Evolutionary conservation across 2,888 invertebrate genomes (phyloP), one percentile per base, ranked within the genome.

Genomic region (Embidobia sp.): DNA sequence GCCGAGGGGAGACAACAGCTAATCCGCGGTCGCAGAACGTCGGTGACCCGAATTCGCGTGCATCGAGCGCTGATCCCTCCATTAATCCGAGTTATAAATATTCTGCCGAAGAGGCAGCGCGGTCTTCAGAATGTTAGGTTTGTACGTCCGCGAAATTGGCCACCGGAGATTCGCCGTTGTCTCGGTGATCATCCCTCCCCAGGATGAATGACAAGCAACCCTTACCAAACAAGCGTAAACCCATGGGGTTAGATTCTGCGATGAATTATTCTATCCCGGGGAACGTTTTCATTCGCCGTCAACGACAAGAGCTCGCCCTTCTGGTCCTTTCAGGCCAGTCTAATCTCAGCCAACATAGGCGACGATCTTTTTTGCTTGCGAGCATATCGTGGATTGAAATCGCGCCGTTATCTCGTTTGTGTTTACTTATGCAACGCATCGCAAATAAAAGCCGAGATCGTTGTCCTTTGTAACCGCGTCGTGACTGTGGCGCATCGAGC

Each of bases 251-350:
- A 46, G 31, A 53, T 77, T 81, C 70, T 67, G 78, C 84, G 84
- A 86, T 85, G 85, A 87, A 87, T 87, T 86, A 87, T 87, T 85
- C 84, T 81, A 80, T 85, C 77, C 80, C 79, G 74, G 79, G 78
- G 80, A 83, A 87, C 85, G 84, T 85, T 87, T 86, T 86, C 84
- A 87, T 87, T 85, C 83, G 82, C 64, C 72, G 77, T 66, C 70
- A 48, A 66, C 53, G 78, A 72, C 77, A 73, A 63, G 69, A 46
- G 40, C 46, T 18, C 33, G 59, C 79, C 64, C 77, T 74, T 78
- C 69, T 70, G 59, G 67, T 80, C 78, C 79, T 79, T 81, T 82
- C 80, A 40, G 61, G 44, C 74, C 70, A 67, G 77, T 80, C 83
- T 83, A 81, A 84, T 84, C 82, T 80, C 70, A 63, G 61, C 49